Base-by-base conservation (phyloP, 1,140 invertebrate genomes). In the Apis laboriosa region DNA sequence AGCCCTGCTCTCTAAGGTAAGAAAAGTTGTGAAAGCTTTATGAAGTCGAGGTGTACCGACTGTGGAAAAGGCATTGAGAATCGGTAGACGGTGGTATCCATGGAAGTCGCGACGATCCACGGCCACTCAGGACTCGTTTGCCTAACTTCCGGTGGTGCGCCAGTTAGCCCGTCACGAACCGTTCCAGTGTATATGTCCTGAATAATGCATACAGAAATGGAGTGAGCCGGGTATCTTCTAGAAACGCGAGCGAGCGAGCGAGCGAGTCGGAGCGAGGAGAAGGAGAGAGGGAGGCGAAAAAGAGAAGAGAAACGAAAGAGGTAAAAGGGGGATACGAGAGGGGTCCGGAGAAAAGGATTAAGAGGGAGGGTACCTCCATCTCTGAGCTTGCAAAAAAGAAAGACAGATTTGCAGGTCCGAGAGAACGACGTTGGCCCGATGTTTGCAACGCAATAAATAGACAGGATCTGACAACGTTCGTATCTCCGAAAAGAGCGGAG, bases 91-190 rank as follows among this genome's bases (percentile, higher is more conserved):
- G 77, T 84, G 86, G 86, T 88, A 88, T 85, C 86, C 87, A 80
- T 77, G 83, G 79, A 43, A 88, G 87, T 85, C 83, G 83, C 83
- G 83, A 77, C 78, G 87, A 85, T 88, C 82, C 86, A 72, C 77
- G 67, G 56, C 55, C 77, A 58, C 86, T 83, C 77, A 75, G 84
- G 77, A 78, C 80, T 88, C 86, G 86, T 88, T 88, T 88, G 84
- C 80, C 80, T 88, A 88, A 88, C 87, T 88, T 88, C 84, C 87
- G 87, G 80, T 77, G 86, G 76, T 88, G 78, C 80, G 84, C 83
- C 87, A 83, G 86, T 88, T 88, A 83, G 86, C 73, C 84, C 84
- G 72, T 88, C 86, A 85, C 80, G 86, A 87, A 85, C 81, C 71
- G 85, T 78, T 78, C 58, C 83, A 75, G 24, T 75, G 78, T 85